A percentile compares a stretch with the other conserved stretches of the same genome.
These are phyloP conservation scores for Andrena dorsata DNA, from an alignment of 2,888 invertebrate species.

Conservation along the genomic window DNA sequence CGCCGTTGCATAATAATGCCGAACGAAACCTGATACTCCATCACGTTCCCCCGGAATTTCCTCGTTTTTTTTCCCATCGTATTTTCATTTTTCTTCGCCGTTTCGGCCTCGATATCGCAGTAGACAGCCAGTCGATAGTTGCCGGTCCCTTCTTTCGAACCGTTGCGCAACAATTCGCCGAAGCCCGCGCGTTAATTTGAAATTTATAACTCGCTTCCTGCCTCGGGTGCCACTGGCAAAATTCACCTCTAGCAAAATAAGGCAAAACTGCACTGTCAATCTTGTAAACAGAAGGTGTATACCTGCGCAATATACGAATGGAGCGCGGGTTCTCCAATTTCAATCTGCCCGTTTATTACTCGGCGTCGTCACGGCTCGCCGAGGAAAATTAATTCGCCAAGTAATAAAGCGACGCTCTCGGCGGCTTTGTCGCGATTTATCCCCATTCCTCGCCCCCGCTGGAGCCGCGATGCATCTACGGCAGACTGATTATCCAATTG, in stretches of 20 bases:
- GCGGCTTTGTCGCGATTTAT: conserved; percentile 5
- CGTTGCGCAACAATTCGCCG: conserved; percentile 19
- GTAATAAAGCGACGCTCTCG: conserved; percentile 15
- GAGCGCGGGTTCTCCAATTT: background rate
- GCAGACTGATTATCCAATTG: conserved; percentile 24
- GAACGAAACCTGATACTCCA: conserved; percentile 36
- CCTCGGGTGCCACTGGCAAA: background rate
- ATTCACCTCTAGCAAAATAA: background rate
- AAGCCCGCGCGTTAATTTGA: background rate
- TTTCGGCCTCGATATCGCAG: background rate
- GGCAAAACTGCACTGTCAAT: too few relatives aligned
- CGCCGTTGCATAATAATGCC: conserved; percentile 48
- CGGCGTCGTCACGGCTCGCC: background rate
- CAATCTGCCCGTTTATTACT: background rate
- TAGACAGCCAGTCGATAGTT: conserved; percentile 11
- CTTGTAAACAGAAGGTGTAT: background rate
- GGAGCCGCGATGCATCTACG: background rate
- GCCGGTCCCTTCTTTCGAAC: background rate
- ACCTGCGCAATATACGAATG: background rate
- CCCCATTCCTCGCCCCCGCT: background rate
- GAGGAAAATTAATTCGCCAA: conserved; percentile 24
- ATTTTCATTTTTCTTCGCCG: background rate
- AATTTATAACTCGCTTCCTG: conserved; percentile 17
- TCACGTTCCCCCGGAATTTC: conserved; percentile 29
- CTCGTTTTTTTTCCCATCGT: background rate